Conservation (phyloP, 2,797 vertebrate species). For the Anguilla megastoma region DNA sequence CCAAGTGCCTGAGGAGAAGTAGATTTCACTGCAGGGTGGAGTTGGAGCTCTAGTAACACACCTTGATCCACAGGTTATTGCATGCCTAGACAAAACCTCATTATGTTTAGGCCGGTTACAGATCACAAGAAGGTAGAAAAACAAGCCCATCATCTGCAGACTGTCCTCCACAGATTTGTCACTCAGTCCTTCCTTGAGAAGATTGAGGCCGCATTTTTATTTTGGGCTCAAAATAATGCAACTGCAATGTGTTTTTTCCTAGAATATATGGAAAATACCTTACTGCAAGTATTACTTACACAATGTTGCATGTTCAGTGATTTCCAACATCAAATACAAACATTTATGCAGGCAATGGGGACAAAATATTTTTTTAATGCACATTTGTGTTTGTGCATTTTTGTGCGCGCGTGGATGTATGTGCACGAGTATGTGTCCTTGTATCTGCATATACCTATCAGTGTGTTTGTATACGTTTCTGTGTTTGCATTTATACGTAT, state of each 20-base stretch:
- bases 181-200: not conserved
- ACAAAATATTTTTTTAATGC: not conserved
- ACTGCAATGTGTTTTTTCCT: not conserved
- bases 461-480: not conserved
- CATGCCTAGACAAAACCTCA: not conserved
- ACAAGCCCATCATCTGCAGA: not conserved
- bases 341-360: too few relatives aligned
- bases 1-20: not conserved
- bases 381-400: not conserved
- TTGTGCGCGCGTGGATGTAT: not conserved
- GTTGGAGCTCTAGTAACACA: not conserved
- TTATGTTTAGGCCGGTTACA: not conserved
- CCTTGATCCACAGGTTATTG: not conserved
- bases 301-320: too few relatives aligned
- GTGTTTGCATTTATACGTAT: not conserved
- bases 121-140: not conserved
- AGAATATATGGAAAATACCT: not conserved
- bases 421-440: not conserved
- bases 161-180: not conserved
- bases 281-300: not conserved
- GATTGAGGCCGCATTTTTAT: not conserved
- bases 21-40: not conserved
- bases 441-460: not conserved
- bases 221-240: not conserved
- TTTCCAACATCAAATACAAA: too few relatives aligned